Evolutionary conservation across 2,888 invertebrate species (phyloP), one percentile per base, ranked within the genome.

Genomic region (Luperina nickerlii): DNA sequence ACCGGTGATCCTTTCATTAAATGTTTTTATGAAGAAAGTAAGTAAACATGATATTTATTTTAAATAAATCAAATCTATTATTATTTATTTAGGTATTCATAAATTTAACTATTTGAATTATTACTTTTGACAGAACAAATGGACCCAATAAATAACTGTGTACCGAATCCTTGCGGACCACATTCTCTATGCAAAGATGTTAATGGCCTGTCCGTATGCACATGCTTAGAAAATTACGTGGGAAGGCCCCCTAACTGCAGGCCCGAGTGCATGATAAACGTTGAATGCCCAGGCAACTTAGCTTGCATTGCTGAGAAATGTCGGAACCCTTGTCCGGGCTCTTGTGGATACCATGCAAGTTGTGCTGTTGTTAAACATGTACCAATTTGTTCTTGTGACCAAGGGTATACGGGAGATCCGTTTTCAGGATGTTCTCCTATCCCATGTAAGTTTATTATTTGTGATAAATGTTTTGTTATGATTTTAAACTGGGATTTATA

Each of bases 161-260:
- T 97, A 87, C 98, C 98, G 70, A 98, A 97, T 87, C 98, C 98
- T 38, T 98, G 98, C 92, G 98, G 98, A 20, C 97, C 98, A n/a
- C 98, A 98, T 94, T 97, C 98, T n/a, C 97, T 98, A 91, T 98
- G 98, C 92, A 97, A 97, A 85, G 97, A 97, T 89, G 93, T 97
- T 79, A 97, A 98, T 91, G 97, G 97, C 74, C 97, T 97, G 80
- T 97, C 98, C 1, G 97, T 98, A 32, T 99, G 98, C 92, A 97
- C 98, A 69, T 99, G 99, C 93, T 94, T 98, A 71, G 96, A 97
- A 60, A 98, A 98, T 91, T 98, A 98, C 94, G 97, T 98, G 81
- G 98, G 99, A 70, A 98, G 98, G 79, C 98, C 98, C 62, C 98
- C 98, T 63, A 98, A 98, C 90, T 98, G 98, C 93, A 97, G 98